Percentiles rank a stretch among this genome's conserved stretches.
Evolutionary conservation across 2,113 vertebrate species (phyloP).

Genomic region (Helogale parvula): DNA sequence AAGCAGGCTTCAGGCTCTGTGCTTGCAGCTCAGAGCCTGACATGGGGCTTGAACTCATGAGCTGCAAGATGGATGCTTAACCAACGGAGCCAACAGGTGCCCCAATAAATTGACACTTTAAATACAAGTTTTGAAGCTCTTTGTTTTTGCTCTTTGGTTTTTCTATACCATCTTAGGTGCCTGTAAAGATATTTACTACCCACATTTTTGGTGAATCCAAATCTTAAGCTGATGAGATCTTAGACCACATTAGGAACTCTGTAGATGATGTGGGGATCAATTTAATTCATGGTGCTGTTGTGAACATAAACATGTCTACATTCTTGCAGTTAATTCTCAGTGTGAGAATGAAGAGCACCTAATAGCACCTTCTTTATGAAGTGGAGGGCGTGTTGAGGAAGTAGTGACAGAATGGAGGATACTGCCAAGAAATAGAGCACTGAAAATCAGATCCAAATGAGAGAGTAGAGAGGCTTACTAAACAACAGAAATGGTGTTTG

Average conservation of each 20-base stretch:
- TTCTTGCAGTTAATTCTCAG: not conserved
- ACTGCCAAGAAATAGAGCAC: not conserved
- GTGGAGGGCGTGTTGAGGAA: not conserved
- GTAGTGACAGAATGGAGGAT: not conserved
- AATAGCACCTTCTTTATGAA: not conserved
- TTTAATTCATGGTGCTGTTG: not conserved
- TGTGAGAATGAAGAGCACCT: not conserved
- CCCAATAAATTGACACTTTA: not conserved
- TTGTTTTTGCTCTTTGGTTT: not conserved
- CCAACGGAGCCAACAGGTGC: too few species aligned
- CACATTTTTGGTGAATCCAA: not conserved
- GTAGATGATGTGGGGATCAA: not conserved
- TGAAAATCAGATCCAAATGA: not conserved
- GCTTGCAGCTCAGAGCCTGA: too few species aligned
- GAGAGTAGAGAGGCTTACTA: not conserved
- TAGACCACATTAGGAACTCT: not conserved
- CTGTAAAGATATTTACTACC: not conserved
- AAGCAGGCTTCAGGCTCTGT: too few species aligned
- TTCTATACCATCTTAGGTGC: not conserved
- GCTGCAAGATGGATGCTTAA: too few species aligned
- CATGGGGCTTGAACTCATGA: too few species aligned
- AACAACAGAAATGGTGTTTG: not conserved
- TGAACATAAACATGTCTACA: not conserved
- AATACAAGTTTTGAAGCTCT: not conserved
- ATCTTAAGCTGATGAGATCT: not conserved